Evolutionary conservation across 2,888 invertebrate genomes (phyloP), one percentile per base, ranked within the genome.

Genomic region (Phengaris alcon): DNA sequence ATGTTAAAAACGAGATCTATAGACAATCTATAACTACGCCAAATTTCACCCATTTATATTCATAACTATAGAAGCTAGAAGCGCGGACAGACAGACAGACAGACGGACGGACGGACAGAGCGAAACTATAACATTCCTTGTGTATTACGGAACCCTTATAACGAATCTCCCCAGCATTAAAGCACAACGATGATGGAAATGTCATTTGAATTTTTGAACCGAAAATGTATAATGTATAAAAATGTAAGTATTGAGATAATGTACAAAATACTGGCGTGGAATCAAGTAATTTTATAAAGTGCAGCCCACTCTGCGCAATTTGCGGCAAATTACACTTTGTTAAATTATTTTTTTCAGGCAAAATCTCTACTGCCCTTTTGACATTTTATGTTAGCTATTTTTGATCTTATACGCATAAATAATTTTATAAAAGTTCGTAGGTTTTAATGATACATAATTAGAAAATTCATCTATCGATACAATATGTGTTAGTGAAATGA

Each of bases 281-380:
- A 54, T 72, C 35, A 54, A 72, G 72, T 35, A 72, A 72, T 72
- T 72, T 72, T 8, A 54, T 54, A 72, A 72, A 72, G 72, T 72
- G 72, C 52, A 22, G 52, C 13, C 52, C 72, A 54, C 72, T 54
- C 52, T 46, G 68, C 72, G 72, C 72, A 72, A 54, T 72, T 72
- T 72, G 51, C 13, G 54, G 52, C 51, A 72, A 72, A 72, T 72
- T 72, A 72, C 72, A 44, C 64, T 64, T 64, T 64, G 35, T 64
- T 44, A 35, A 64, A 64, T 64, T 64, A 64, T 64, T 64, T 35
- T 64, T 64, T 64, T 35, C 35, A 64, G 64, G 64, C 64, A 12
- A 64, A 64, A 64, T 64, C 64, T 64, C 64, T 10, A 44, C 64
- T 64, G 64, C 35, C 35, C 35, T 64, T 52, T 52, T 64, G 64